These are phyloP conservation scores for Pleuronectes platessa DNA, from an alignment of 2,113 vertebrate genomes.

Conservation along the genomic window DNA sequence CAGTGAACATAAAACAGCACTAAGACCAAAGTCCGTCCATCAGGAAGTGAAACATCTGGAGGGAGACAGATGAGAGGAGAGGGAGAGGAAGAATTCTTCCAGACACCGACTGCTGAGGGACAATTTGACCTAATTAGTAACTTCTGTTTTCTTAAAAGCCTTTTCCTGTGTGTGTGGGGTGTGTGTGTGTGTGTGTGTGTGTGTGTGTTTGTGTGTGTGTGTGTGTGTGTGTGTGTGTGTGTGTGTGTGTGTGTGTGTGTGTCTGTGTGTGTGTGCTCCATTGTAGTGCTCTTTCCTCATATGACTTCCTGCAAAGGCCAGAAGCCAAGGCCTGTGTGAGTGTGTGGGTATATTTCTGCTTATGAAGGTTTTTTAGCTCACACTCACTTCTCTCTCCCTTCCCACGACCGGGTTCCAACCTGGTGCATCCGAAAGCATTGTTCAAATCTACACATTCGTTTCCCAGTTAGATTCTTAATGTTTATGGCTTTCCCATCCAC, in stretches of 20 bases:
- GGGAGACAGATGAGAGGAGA: constrained; percentile 48
- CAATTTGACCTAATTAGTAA: constrained; percentile 75
- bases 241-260: constrained; percentile 14
- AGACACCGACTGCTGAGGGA: constrained; percentile 69
- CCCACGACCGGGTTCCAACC: constrained; percentile 41
- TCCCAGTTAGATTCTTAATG: constrained; percentile 36
- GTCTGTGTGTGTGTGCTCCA: constrained; percentile 1
- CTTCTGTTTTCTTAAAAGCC: constrained; percentile 73
- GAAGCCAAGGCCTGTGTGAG: constrained; percentile 49
- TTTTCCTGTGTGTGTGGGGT: constrained; percentile 31
- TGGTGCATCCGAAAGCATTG: constrained; percentile 61
- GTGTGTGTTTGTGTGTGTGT: constrained; percentile 4
- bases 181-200: constrained; percentile 12
- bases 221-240: constrained; percentile 10
- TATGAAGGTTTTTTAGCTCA: constrained; percentile 14
- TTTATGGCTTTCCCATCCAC: constrained; percentile 47
- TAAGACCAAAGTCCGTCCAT: constrained; percentile 48
- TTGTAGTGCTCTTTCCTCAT: constrained; percentile 54
- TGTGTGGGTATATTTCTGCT: constrained; percentile 23
- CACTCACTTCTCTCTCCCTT: constrained; percentile 39
- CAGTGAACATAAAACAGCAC: constrained; percentile 63
- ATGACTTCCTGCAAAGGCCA: constrained; percentile 49
- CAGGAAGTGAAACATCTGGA: constrained; percentile 80
- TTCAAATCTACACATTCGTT: constrained; percentile 50
- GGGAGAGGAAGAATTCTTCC: constrained; percentile 52